Evolutionary conservation across 2,888 invertebrate species (phyloP), one percentile per base, ranked within the genome.

Genomic region (Xanthorhoe designata): DNA sequence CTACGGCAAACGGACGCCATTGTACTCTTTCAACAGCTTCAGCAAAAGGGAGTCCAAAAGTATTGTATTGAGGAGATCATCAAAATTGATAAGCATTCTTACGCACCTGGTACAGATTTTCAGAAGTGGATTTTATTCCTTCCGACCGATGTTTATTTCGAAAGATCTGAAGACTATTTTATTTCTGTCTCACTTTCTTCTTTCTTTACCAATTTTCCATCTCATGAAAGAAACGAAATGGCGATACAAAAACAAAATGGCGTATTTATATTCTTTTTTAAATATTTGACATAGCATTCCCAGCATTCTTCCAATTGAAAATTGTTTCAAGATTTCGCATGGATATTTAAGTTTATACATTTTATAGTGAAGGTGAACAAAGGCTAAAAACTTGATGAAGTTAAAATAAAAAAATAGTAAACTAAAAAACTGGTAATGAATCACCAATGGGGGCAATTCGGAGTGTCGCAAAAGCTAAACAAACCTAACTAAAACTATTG

Each of bases 141-240:
- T 10, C 55, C 35, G 52, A 42, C 56, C 58, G 38, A 56, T 62
- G 62, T 61, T 61, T 51, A 66, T 64, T 71, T 61, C 59, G 65
- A 72, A 70, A 72, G 65, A 73, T 76, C 73, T 72, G 68, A 68
- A 75, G 83, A 80, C 78, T 83, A 86, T 84, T 87, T 91, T 91
- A 88, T 90, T 90, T 93, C 93, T 92, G 85, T 94, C 94, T 94
- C 94, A 89, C 94, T 94, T 94, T 87, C 83, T 94, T 87, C 83
- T 81, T 94, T 87, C 83, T 81, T 85, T 79, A 75, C 75, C 75
- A 87, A 89, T 91, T 89, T 84, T 92, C 93, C 88, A 92, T 94
- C 94, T 94, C 94, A 92, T 83, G 78, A 87, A 82, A 87, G 84
- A 90, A 92, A 93, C 81, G 94, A 94, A 94, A 94, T 94, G 94